A percentile compares a stretch with the other conserved stretches of the same genome.
These are phyloP conservation scores for Phaenicophaeus curvirostris DNA, from an alignment of 2,797 vertebrate species.

Conservation along the genomic window DNA sequence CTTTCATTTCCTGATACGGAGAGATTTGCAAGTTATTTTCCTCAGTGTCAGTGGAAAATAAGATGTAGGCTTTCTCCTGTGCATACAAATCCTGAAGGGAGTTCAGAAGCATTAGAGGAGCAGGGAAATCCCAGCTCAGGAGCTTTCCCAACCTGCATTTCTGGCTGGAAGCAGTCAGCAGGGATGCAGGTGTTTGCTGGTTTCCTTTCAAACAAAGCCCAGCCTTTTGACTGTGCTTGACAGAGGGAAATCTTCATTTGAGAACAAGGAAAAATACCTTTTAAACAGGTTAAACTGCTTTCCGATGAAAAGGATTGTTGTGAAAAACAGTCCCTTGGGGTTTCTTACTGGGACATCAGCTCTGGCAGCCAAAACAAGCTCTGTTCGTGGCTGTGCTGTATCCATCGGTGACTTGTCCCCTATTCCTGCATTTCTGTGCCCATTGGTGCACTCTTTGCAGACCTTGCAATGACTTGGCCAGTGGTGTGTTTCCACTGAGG, in stretches of 20 bases:
- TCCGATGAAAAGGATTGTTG: neutral
- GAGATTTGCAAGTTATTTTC: neutral
- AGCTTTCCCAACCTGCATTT: accelerated
- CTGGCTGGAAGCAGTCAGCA: neutral
- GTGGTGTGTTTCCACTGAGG: accelerated
- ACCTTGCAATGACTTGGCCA: neutral
- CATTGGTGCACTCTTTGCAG: neutral
- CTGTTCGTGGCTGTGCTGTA: accelerated
- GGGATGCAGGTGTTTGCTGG: neutral
- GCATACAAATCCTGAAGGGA: neutral
- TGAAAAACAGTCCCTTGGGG: neutral
- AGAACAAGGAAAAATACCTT: neutral
- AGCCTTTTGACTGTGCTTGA: neutral
- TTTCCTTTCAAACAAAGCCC: neutral
- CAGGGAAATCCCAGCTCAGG: accelerated
- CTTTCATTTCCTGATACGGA: neutral
- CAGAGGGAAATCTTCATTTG: neutral
- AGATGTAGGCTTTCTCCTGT: neutral
- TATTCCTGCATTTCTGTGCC: neutral
- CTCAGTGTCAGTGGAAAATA: accelerated
- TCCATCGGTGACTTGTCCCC: accelerated
- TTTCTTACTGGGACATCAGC: neutral
- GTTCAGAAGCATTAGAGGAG: neutral
- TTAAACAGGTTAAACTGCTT: constrained; percentile 24
- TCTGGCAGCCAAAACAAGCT: neutral